phyloP scores from a whole-genome alignment of 2,113 vertebrate genomes.

The Naja naja region DNA sequence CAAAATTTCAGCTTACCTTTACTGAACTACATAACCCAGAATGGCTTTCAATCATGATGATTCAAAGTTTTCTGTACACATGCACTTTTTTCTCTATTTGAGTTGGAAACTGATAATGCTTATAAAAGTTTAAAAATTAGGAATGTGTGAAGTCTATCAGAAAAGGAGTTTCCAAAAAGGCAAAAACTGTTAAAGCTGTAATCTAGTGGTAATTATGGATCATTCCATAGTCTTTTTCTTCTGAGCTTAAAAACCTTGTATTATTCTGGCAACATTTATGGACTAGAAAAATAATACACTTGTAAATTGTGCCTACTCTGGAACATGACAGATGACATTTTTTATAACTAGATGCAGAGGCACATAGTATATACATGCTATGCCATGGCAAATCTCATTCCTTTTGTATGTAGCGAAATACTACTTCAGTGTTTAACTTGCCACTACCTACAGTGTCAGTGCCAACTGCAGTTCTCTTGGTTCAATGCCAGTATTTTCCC shows the following conservation, averaged over 20 bases:
- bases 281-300: background rate
- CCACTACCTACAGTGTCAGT: background rate
- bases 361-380: background rate
- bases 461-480: background rate
- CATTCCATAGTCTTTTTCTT: background rate
- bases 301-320: background rate
- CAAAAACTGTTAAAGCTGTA: background rate
- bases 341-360: background rate
- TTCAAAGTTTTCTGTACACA: background rate
- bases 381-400: background rate
- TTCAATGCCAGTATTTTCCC: background rate
- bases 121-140: background rate
- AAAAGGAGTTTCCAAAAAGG: background rate
- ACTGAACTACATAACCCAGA: background rate
- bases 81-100: background rate
- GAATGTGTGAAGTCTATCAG: background rate
- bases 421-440: background rate
- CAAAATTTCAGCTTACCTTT: background rate
- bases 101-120: background rate
- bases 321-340: background rate
- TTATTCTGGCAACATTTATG: background rate
- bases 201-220: background rate
- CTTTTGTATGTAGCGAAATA: background rate
- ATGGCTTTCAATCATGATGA: slow-evolving; percentile 7
- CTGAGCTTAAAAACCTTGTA: background rate